These are phyloP conservation scores for Sarcophaga variegata DNA, from an alignment of 2,888 invertebrate species.

Conservation along the genomic window DNA sequence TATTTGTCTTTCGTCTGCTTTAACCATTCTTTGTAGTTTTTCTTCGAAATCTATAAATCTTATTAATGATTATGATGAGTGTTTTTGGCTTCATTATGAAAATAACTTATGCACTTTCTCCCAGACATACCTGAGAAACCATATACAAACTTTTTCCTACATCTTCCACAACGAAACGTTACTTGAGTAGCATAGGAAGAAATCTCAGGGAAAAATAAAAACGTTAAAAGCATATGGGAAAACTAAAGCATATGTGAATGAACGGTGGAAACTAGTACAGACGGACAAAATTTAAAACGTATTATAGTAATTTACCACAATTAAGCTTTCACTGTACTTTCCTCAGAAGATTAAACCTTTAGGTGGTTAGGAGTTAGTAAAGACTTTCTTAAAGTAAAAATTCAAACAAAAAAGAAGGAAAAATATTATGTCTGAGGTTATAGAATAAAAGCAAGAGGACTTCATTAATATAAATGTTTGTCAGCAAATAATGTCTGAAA, in stretches of 20 bases:
- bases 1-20: not conserved
- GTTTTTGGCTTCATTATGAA: slow-evolving; percentile 59
- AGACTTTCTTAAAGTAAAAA: slow-evolving; percentile 4
- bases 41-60: slow-evolving; percentile 67
- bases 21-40: not conserved
- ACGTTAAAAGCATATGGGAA: slow-evolving; percentile 36
- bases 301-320: no score
- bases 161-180: not conserved
- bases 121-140: slow-evolving; percentile 28
- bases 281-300: not conserved
- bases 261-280: not conserved
- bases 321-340: no score
- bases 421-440: slow-evolving; percentile 47
- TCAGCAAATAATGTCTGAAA: no score
- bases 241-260: slow-evolving; percentile 25
- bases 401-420: slow-evolving; percentile 19
- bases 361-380: no score
- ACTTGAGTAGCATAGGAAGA: not conserved
- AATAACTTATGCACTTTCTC: slow-evolving; percentile 51
- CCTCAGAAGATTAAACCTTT: no score
- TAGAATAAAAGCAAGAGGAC: not conserved
- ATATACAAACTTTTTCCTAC: not conserved
- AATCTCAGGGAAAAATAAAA: slow-evolving; percentile 6
- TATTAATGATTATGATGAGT: slow-evolving; percentile 71
- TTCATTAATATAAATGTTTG: no score